A percentile compares a stretch with the other conserved stretches of the same genome.
These are phyloP conservation scores for Lates japonicus DNA, from an alignment of 2,797 vertebrate genomes.

Conservation along the genomic window DNA sequence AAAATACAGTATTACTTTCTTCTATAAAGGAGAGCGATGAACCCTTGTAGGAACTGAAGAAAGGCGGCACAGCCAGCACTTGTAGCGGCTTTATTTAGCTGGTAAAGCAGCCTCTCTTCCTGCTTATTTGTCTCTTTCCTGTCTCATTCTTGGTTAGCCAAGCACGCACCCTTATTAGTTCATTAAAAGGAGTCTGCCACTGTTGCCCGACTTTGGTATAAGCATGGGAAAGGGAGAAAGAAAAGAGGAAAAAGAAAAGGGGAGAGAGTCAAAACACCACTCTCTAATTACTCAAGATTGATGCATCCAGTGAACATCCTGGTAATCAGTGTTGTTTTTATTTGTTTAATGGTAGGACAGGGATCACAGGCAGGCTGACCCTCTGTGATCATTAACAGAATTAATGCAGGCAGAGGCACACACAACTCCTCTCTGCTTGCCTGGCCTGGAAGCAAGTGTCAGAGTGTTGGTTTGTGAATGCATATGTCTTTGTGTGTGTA, in stretches of 20 bases:
- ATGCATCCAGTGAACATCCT: slow-evolving; percentile 80
- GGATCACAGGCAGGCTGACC: slow-evolving; percentile 82
- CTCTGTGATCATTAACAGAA: slow-evolving; percentile 83
- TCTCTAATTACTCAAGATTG: slow-evolving; percentile 84
- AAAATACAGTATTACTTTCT: slow-evolving; percentile 47
- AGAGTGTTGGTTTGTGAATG: slow-evolving; percentile 50
- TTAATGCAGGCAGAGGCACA: slow-evolving; percentile 73
- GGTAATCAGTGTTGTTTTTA: slow-evolving; percentile 86
- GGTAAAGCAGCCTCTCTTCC: slow-evolving; percentile 51
- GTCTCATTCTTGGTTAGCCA: slow-evolving; percentile 80
- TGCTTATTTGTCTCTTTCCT: slow-evolving; percentile 73
- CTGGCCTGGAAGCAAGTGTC: slow-evolving; percentile 53
- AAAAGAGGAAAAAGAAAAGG: slow-evolving; percentile 58
- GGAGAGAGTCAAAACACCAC: slow-evolving; percentile 72
- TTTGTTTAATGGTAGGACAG: slow-evolving; percentile 84
- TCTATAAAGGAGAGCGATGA: slow-evolving; percentile 54
- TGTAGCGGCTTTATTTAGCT: slow-evolving; percentile 68
- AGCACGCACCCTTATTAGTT: slow-evolving; percentile 80
- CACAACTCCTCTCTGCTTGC: slow-evolving; percentile 50
- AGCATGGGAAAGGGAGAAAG: slow-evolving; percentile 46
- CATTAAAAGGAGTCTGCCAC: slow-evolving; percentile 73
- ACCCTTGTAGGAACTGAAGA: slow-evolving; percentile 38
- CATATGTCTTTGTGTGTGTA: slow-evolving; percentile 7
- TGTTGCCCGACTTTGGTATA: slow-evolving; percentile 61
- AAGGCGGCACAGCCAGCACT: slow-evolving; percentile 38